Conservation (phyloP, 1,140 invertebrate species). For the Stenopsyche tienmushanensis region DNA sequence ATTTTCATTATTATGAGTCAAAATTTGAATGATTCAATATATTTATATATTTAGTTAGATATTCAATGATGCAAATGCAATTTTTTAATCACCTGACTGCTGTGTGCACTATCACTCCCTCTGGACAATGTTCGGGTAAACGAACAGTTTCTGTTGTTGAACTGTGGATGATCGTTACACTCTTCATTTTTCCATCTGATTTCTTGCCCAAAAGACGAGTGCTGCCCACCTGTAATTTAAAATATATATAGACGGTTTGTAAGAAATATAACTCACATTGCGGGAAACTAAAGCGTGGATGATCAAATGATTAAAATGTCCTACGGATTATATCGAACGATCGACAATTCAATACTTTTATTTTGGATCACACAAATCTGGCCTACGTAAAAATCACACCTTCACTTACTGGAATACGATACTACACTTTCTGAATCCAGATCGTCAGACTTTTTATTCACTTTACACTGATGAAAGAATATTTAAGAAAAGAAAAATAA, state of each 20-base stretch:
- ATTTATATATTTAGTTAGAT: background rate
- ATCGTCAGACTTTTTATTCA: constrained; percentile 21
- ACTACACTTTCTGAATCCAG: constrained; percentile 34
- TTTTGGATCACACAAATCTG: no score
- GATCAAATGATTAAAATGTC: no score
- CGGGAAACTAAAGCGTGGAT: no score
- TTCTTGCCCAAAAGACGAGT: constrained; percentile 75
- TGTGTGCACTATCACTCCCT: constrained; percentile 70
- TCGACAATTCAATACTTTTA: no score
- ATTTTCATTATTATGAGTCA: background rate
- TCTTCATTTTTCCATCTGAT: constrained; percentile 75
- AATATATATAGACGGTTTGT: background rate
- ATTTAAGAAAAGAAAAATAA: constrained; percentile 25
- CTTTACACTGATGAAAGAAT: constrained; percentile 18
- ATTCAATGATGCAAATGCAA: no score
- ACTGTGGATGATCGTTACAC: constrained; percentile 82
- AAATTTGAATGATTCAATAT: background rate
- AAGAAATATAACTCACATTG: no score
- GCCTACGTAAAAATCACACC: background rate
- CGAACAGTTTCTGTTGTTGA: constrained; percentile 82
- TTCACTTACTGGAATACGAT: constrained; percentile 34
- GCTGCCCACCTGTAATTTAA: constrained; percentile 69
- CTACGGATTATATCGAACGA: no score
- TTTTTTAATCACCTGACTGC: constrained; percentile 56
- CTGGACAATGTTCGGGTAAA: constrained; percentile 70